Base-by-base conservation (phyloP, 1,140 invertebrate species). In the Phenacoccus solenopsis region DNA sequence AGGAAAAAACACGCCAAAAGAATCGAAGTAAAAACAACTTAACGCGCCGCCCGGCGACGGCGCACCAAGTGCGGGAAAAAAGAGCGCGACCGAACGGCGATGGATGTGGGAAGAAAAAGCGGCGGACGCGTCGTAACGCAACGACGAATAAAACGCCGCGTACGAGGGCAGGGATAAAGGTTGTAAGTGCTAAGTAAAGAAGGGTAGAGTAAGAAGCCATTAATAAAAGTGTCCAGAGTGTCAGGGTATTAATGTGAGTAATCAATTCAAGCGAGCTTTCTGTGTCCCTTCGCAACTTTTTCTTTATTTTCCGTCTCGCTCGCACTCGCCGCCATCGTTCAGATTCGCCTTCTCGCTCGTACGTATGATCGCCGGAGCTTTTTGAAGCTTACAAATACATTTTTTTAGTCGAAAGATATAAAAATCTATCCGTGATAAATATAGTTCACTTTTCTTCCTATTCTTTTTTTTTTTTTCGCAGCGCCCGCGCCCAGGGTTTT, bases 221-320 rank as follows among this genome's bases (percentile, higher is more conserved):
- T 74, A 74, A 74, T 74, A 74, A 74, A 74, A 74, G 72, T 74
- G 73, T 74, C 73, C 73, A 74, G 71, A 72, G 73, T 74, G 73
- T 74, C 73, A 74, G 73, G 70, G 71, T 71, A 74, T 72, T 74
- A 74, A 74, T 74, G 73, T 72, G 49, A 70, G 72, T 74, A 74
- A 74, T 74, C 73, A 74, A 74, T 74, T 74, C 73, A 72, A 73
- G 69, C 69, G 72, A 71, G 64, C 59, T 64, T 64, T 72, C 72
- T 74, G 72, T 73, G 68, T 64, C 59, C 59, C 59, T 64, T 64
- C 59, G 59, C 59, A 64, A 64, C 59, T 64, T 64, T 64, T 64
- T 64, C 59, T 64, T 64, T 64, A 64, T 64, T 64, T 64, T 64
- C 13, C 10, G 7, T 64, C 59, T 64, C 59, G 21, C 59, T 64